Percentiles rank a stretch among this genome's conserved stretches.
phyloP scores from a whole-genome alignment of 2,113 vertebrate species.

The Kryptolebias marmoratus region DNA sequence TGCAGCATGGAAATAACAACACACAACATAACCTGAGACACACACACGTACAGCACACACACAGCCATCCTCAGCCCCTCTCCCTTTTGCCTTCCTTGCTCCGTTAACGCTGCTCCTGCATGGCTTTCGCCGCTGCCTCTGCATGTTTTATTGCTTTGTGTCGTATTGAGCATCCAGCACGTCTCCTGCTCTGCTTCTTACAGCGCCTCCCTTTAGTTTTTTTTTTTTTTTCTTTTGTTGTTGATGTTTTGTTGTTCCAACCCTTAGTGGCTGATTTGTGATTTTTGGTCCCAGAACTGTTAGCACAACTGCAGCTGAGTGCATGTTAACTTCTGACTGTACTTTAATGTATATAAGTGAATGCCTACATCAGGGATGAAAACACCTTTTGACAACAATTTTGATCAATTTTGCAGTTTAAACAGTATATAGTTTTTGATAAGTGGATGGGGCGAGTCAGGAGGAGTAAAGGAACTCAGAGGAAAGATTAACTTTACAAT shows the following conservation, averaged over 20 bases:
- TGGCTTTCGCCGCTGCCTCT: constrained; percentile 50
- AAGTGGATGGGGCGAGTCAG: no score
- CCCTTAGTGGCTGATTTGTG: constrained; percentile 25
- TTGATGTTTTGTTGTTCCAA: constrained; percentile 15
- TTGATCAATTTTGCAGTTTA: no score
- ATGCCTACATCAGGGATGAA: constrained; percentile 30
- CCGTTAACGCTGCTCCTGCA: constrained; percentile 51
- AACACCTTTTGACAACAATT: constrained; percentile 3
- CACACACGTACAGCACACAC: constrained; percentile 66
- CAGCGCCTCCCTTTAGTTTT: background rate
- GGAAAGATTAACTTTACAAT: no score
- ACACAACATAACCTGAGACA: constrained; percentile 70
- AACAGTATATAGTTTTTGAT: no score
- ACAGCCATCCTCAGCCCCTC: constrained; percentile 41
- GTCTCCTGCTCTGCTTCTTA: constrained; percentile 32
- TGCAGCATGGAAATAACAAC: constrained; percentile 48
- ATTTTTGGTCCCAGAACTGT: constrained; percentile 9
- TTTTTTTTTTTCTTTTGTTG: no score
- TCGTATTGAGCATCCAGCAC: constrained; percentile 38
- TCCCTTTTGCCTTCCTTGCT: constrained; percentile 40
- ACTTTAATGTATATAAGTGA: constrained; percentile 4
- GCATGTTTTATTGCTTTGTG: constrained; percentile 55
- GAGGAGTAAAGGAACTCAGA: no score
- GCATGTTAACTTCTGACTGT: constrained; percentile 38
- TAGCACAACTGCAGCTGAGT: constrained; percentile 3